Percentiles rank a stretch among this genome's conserved stretches.
phyloP scores from a whole-genome alignment of 2,888 invertebrate genomes.

The Luperina testacea region DNA sequence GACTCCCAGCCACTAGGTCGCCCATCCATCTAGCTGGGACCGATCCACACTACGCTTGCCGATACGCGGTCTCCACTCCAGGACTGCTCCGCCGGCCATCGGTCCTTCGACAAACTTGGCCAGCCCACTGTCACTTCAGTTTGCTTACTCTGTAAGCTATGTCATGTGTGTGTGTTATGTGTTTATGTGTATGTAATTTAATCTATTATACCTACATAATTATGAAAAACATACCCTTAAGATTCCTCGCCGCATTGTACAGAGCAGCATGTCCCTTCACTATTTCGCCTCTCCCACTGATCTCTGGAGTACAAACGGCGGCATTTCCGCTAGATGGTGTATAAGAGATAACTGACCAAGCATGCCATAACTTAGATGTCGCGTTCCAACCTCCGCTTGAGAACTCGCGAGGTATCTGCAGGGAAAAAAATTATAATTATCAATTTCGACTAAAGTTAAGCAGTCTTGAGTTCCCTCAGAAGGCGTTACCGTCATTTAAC shows the following conservation, averaged over 20 bases:
- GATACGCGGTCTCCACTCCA: no score
- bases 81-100: no score
- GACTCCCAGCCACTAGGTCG: no score
- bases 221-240: conserved; percentile 64
- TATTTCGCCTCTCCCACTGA: conserved; percentile 56
- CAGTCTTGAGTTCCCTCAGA: no score
- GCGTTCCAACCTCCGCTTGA: conserved; percentile 77
- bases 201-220: neutral
- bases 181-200: no score
- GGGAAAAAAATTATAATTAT: neutral
- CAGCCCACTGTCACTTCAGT: no score
- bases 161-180: no score
- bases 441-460: neutral
- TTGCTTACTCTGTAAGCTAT: no score
- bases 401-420: conserved; percentile 79
- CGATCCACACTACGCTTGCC: no score
- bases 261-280: conserved; percentile 68
- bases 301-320: conserved; percentile 76
- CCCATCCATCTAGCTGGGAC: no score
- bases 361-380: conserved; percentile 81
- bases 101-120: no score
- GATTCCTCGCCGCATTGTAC: conserved; percentile 68
- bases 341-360: conserved; percentile 78
- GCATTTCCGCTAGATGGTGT: conserved; percentile 57
- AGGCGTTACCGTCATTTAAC: no score